These are phyloP conservation scores for Fabriciana adippe DNA, from an alignment of 2,888 invertebrate genomes.

Conservation along the genomic window DNA sequence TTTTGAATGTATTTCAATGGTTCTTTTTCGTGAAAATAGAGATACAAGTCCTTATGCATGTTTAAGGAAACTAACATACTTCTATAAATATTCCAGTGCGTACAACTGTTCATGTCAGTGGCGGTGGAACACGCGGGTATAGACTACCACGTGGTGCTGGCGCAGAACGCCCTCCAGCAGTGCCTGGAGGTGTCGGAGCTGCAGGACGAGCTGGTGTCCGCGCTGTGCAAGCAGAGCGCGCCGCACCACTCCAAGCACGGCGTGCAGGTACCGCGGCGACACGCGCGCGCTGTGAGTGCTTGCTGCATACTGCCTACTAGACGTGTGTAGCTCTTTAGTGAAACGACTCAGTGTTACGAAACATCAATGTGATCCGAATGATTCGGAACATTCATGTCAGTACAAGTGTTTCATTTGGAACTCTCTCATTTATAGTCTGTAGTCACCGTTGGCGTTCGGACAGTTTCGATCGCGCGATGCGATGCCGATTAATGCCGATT, in stretches of 20 bases:
- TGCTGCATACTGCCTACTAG: slow-evolving; percentile 10
- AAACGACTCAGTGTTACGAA: too few relatives aligned
- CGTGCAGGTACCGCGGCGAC: slow-evolving; percentile 85
- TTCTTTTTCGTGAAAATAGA: too few relatives aligned
- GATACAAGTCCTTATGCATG: too few relatives aligned
- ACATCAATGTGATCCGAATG: too few relatives aligned
- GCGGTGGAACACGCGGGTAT: slow-evolving; percentile 97
- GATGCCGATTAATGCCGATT: too few relatives aligned
- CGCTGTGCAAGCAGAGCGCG: slow-evolving; percentile 95
- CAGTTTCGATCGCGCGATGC: too few relatives aligned
- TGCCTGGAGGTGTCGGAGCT: slow-evolving; percentile 94
- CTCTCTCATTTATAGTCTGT: too few relatives aligned
- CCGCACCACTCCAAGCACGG: slow-evolving; percentile 91
- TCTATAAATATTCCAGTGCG: slow-evolving; percentile 84
- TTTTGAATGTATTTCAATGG: background rate
- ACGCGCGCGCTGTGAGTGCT: slow-evolving; percentile 43
- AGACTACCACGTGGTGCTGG: slow-evolving; percentile 98
- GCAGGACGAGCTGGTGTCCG: slow-evolving; percentile 96
- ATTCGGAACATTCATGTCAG: too few relatives aligned
- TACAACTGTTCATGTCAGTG: slow-evolving; percentile 97
- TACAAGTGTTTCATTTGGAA: too few relatives aligned
- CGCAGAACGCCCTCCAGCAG: slow-evolving; percentile 97
- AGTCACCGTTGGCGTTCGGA: too few relatives aligned
- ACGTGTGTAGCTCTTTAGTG: too few relatives aligned
- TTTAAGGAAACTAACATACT: too few relatives aligned